Conservation (phyloP, 2,888 invertebrate genomes). For the Lottia gigantea region DNA sequence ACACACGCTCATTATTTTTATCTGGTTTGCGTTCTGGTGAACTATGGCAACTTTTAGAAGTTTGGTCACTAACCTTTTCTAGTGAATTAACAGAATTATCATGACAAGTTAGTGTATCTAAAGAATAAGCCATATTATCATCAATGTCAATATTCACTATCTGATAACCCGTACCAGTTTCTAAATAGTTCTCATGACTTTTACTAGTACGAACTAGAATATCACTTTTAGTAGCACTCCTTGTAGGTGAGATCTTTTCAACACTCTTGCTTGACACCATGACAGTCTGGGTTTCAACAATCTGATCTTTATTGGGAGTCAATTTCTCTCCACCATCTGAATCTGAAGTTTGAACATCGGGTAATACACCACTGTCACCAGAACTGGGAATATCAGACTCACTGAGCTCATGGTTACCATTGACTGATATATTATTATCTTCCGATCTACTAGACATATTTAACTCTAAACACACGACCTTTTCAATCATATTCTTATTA, state of each 20-base stretch:
- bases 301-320: constrained; percentile 13
- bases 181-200: constrained; percentile 87
- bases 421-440: constrained; percentile 15
- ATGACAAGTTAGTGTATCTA: constrained; percentile 85
- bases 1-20: constrained; percentile 46
- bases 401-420: constrained; percentile 23
- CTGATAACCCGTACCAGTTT: constrained; percentile 80
- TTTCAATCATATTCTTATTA: constrained; percentile 1
- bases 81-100: constrained; percentile 33
- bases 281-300: constrained; percentile 22
- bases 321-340: constrained; percentile 28
- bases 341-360: constrained; percentile 33
- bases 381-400: constrained; percentile 35
- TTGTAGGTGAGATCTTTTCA: constrained; percentile 50
- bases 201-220: constrained; percentile 86
- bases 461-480: not conserved
- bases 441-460: constrained; percentile 12
- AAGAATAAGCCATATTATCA: constrained; percentile 91
- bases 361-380: constrained; percentile 35
- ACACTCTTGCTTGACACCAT: constrained; percentile 58
- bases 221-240: constrained; percentile 51
- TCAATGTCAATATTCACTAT: constrained; percentile 92
- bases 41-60: constrained; percentile 44
- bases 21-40: constrained; percentile 44
- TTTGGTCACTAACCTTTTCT: constrained; percentile 33